Base-by-base conservation (phyloP, 2,888 invertebrate species). In the Drosophila algonquin region DNA sequence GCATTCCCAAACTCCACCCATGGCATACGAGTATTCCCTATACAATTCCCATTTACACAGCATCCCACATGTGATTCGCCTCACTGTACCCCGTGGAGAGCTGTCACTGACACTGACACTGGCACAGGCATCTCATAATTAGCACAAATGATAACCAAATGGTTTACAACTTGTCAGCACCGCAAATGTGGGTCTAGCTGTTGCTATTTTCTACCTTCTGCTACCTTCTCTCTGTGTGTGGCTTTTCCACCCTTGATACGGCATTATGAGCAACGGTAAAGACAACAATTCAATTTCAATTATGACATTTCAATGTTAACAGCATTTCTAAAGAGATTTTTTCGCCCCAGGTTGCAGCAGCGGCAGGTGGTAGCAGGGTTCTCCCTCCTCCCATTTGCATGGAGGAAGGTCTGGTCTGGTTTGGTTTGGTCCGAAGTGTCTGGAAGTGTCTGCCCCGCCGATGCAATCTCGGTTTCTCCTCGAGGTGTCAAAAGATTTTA, bases 301-400 rank as follows among this genome's bases (percentile, higher is more conserved):
- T 90, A 90, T 90, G 89, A 89, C 89, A 89, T 75, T 81, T 89
- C 89, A 89, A 90, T 90, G 90, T 73, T 73, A 87, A 81, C 88
- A 53, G 64, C 86, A 78, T 80, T 80, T 61, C 60, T 6, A 16
- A 45, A 45, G 45, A 67, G 55, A 44, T 64, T 65, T 51, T 18
- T 18, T 7, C 14, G 40, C 40, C 14, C 6, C 40, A 40, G 40
- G 40, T 40, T 40, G 14, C 40, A 40, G 40, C 35, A 32, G 53
- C 56, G 8, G 27, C 2, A 27, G 24, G 24, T 1, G 8, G 7
- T 6, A 7, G 27, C 1, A 27, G 27, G 27, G n/a, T n/a, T 27
- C 27, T 27, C 18, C 18, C 30, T 27, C 35, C 14, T 6, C 40
- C 40, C 35, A 40, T 10, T 27, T 30, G n/a, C 32, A 44, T 51